Conservation (phyloP, 2,113 vertebrate genomes). For the Todiramphus saurophagus region DNA sequence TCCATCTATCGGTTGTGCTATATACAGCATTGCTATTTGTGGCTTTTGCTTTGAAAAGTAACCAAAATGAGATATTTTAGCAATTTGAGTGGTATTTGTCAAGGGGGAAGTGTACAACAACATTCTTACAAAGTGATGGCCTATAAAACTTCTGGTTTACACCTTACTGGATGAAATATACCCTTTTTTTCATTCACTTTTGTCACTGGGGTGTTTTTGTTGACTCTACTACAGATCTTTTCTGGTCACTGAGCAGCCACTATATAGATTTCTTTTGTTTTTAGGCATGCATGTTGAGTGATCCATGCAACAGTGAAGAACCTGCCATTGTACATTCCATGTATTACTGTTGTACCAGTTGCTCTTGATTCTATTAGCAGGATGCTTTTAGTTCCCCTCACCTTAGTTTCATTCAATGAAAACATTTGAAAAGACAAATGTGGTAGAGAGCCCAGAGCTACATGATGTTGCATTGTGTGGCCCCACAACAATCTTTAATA, state of each 20-base stretch:
- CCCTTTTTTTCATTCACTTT: slow-evolving; percentile 12
- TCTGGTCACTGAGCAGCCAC: slow-evolving; percentile 68
- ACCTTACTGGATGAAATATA: neutral
- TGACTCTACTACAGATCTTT: slow-evolving; percentile 54
- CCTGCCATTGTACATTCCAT: slow-evolving; percentile 67
- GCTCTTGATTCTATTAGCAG: slow-evolving; percentile 34
- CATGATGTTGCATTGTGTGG: slow-evolving; percentile 92
- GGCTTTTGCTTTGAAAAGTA: neutral
- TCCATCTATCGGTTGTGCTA: neutral
- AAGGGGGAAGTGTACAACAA: neutral
- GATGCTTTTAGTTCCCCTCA: slow-evolving; percentile 55
- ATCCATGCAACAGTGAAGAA: slow-evolving; percentile 81
- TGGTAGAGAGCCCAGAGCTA: slow-evolving; percentile 67
- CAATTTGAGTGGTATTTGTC: neutral
- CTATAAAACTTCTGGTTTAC: slow-evolving; percentile 7
- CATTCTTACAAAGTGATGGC: neutral
- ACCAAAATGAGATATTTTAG: neutral
- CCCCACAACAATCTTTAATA: slow-evolving; percentile 96
- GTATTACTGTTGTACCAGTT: slow-evolving; percentile 29
- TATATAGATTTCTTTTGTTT: slow-evolving; percentile 70
- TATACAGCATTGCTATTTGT: neutral
- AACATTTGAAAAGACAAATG: neutral
- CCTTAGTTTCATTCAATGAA: neutral
- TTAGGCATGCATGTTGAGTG: slow-evolving; percentile 79
- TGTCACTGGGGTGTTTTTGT: neutral